Evolutionary conservation across 1,140 invertebrate species (phyloP).

Genomic region (Paramacrobiotus metropolitanus): DNA sequence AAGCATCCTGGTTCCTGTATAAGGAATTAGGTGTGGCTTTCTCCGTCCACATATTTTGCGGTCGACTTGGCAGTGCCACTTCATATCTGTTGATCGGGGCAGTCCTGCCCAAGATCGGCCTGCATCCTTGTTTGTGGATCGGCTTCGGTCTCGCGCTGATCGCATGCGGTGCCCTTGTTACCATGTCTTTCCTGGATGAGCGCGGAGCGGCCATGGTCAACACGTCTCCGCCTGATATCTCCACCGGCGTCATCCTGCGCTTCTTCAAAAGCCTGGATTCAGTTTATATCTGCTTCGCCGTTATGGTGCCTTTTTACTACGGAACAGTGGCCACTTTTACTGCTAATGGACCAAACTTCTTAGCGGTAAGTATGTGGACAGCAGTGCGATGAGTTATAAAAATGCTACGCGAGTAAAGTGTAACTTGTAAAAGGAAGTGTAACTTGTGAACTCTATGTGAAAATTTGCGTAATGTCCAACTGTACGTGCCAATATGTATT

Average conservation of each 20-base stretch:
- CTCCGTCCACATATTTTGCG: background rate
- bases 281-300: background rate
- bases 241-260: background rate
- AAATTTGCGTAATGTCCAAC: no score
- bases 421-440: no score
- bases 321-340: background rate
- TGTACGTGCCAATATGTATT: no score
- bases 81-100: background rate
- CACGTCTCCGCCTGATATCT: background rate
- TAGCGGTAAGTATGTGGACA: no score
- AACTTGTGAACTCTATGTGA: no score
- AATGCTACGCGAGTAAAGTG: no score
- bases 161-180: background rate
- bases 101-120: background rate
- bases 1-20: background rate
- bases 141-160: background rate
- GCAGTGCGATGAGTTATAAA: no score
- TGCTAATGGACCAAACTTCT: background rate
- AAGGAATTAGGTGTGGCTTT: background rate
- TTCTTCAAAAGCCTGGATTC: background rate
- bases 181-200: background rate
- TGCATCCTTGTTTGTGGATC: background rate
- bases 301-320: background rate
- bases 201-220: background rate
- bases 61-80: background rate